Percentiles rank a stretch among this genome's conserved stretches.
Conservation (phyloP, 2,113 vertebrate species). For the Rhizomys pruinosus region DNA sequence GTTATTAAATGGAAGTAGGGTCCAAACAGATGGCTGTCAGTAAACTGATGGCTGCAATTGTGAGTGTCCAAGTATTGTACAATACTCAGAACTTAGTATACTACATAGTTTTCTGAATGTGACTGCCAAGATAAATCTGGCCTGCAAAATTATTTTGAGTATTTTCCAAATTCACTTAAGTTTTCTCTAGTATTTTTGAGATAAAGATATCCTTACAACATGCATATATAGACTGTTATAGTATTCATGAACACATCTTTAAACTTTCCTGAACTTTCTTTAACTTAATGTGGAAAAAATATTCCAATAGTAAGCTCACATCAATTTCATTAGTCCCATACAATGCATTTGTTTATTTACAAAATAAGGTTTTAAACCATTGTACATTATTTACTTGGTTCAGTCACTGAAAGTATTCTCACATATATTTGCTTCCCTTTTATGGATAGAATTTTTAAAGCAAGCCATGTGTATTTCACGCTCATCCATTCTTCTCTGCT, state of each 20-base stretch:
- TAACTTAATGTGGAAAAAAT: background rate
- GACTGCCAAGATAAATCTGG: slow-evolving; percentile 88
- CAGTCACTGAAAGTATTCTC: slow-evolving; percentile 7
- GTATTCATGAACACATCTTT: background rate
- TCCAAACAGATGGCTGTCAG: slow-evolving; percentile 89
- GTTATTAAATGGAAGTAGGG: slow-evolving; percentile 84
- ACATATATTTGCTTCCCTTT: background rate
- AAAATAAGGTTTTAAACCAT: background rate
- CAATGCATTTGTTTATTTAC: background rate
- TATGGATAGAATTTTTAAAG: background rate
- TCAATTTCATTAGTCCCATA: background rate
- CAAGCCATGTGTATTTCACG: slow-evolving; percentile 44
- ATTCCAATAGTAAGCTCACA: background rate
- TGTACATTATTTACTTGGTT: background rate
- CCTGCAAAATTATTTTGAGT: slow-evolving; percentile 85
- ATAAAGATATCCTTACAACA: slow-evolving; percentile 8
- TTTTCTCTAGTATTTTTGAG: slow-evolving; percentile 82
- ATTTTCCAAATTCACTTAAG: slow-evolving; percentile 82
- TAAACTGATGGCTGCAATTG: slow-evolving; percentile 87
- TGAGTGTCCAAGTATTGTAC: slow-evolving; percentile 88
- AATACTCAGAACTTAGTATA: slow-evolving; percentile 87
- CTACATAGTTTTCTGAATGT: slow-evolving; percentile 85
- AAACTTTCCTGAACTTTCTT: slow-evolving; percentile 55
- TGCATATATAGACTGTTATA: slow-evolving; percentile 35
- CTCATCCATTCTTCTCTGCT: background rate